Conservation (phyloP, 2,797 vertebrate genomes). For the Onychomys arenicola region DNA sequence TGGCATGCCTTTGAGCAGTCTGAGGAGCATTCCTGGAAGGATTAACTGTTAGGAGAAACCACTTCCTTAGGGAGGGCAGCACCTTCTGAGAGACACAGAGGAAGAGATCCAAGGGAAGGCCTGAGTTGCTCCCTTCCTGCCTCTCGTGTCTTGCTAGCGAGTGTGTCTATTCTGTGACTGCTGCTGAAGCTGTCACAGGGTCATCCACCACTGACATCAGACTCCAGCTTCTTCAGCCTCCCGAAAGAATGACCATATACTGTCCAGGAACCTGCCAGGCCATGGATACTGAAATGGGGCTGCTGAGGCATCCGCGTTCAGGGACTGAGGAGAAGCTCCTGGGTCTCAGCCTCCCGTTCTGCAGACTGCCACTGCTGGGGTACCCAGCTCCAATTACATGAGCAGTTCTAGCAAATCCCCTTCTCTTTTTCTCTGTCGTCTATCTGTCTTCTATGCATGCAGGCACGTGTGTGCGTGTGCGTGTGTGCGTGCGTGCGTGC, state of each 20-base stretch:
- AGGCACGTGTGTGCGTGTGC: too few species aligned
- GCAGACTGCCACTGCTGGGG: not conserved
- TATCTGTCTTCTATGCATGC: not conserved
- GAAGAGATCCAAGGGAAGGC: not conserved
- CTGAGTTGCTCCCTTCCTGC: not conserved
- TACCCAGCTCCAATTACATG: not conserved
- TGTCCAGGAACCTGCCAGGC: not conserved
- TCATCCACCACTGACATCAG: not conserved
- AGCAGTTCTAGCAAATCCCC: not conserved
- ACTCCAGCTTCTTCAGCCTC: not conserved
- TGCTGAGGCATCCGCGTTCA: not conserved
- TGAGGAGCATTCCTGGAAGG: not conserved
- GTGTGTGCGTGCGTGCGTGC: too few species aligned
- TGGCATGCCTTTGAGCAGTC: not conserved
- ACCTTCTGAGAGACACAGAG: not conserved
- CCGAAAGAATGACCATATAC: not conserved
- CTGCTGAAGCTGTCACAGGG: too few species aligned
- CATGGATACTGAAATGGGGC: not conserved
- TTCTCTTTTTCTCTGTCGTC: not conserved
- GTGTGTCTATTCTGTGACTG: not conserved
- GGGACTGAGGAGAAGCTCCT: not conserved
- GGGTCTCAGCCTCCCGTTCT: not conserved
- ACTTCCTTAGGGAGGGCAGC: not conserved
- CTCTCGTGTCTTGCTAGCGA: not conserved
- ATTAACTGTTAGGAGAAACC: not conserved